Percentiles rank a stretch among this genome's conserved stretches.
phyloP scores from a whole-genome alignment of 2,797 vertebrate species.

The Amblyraja radiata region DNA sequence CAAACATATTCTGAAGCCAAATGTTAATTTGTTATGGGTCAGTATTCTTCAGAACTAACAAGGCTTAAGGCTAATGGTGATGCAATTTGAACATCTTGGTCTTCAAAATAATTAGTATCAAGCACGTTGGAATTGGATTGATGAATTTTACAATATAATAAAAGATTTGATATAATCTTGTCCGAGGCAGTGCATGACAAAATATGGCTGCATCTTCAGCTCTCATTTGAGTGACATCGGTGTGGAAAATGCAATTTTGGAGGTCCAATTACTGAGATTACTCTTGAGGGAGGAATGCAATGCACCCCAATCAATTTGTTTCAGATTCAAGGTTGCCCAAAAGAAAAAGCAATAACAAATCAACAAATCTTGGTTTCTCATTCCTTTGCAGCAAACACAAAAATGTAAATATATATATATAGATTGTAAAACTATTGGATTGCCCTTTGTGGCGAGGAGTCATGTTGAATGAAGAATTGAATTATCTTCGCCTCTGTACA shows the following conservation, averaged over 20 bases:
- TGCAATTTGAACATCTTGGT: background rate
- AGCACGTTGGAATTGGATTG: background rate
- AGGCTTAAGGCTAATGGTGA: background rate
- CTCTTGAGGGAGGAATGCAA: background rate
- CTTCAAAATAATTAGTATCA: background rate
- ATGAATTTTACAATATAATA: background rate
- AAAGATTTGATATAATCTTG: background rate
- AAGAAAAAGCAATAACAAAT: background rate
- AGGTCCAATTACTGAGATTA: conserved; percentile 8
- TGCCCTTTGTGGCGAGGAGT: background rate
- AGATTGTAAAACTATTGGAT: background rate
- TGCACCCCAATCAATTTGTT: background rate
- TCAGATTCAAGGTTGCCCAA: background rate
- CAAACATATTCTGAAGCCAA: background rate
- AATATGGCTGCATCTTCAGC: background rate
- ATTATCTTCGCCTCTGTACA: background rate
- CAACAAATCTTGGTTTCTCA: background rate
- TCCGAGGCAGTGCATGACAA: background rate
- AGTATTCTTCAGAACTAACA: background rate
- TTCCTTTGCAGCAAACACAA: background rate
- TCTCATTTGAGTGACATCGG: background rate
- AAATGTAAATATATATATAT: background rate
- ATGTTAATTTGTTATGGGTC: background rate
- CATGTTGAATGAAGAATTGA: background rate
- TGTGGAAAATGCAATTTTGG: background rate